Percentiles rank a stretch among this genome's conserved stretches.
These are phyloP conservation scores for Ophion costatus DNA, from an alignment of 2,888 invertebrate species.

Conservation along the genomic window DNA sequence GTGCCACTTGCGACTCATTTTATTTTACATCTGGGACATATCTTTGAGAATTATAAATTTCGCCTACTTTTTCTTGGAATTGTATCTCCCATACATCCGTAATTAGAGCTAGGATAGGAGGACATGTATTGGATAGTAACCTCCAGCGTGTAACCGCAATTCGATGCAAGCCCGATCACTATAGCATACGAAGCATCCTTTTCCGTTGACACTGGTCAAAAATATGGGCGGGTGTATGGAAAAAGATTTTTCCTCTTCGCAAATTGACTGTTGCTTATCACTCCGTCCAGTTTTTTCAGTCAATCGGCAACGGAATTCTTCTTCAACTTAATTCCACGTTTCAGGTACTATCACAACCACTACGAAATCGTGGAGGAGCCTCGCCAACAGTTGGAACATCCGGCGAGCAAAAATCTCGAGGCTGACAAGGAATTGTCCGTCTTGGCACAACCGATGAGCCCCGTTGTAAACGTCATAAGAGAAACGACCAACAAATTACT, in stretches of 20 bases:
- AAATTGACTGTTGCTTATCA: background rate
- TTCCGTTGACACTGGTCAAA: background rate
- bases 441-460: constrained; percentile 59
- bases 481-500: constrained; percentile 77
- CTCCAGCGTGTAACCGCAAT: no score
- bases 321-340: constrained; percentile 54
- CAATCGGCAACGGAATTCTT: background rate
- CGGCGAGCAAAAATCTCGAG: constrained; percentile 68
- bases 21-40: background rate
- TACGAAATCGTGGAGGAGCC: constrained; percentile 86
- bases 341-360: constrained; percentile 89
- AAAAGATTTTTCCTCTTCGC: background rate
- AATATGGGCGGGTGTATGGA: background rate
- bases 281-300: constrained; percentile 12
- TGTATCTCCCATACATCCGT: no score
- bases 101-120: no score
- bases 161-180: background rate
- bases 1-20: background rate
- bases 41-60: background rate
- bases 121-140: no score
- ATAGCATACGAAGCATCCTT: background rate
- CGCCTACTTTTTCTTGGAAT: background rate
- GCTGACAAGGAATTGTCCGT: constrained; percentile 56
- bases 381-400: constrained; percentile 56
- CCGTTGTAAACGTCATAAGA: constrained; percentile 71